These are phyloP conservation scores for Zoanthus solanderi DNA, from an alignment of 92 coral and sea anemone genomes.

Conservation along the genomic window DNA sequence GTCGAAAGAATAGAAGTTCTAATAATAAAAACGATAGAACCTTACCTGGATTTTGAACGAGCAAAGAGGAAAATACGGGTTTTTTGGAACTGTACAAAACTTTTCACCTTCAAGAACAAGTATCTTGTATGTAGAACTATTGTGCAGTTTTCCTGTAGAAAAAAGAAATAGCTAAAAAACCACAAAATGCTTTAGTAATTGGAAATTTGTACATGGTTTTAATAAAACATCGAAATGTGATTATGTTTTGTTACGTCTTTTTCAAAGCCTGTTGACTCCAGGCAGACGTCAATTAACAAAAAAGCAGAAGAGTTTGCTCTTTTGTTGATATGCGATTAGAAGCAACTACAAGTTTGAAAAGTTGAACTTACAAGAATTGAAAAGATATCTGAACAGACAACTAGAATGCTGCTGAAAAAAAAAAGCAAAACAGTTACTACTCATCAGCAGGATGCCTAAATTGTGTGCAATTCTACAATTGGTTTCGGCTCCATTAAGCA, in stretches of 20 bases:
- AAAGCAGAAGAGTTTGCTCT: not conserved
- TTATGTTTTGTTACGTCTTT: not conserved
- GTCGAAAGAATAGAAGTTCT: not conserved
- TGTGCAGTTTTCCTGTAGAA: not conserved
- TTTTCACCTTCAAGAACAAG: not conserved
- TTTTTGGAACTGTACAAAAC: slow-evolving; percentile 17
- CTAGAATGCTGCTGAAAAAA: too few species aligned
- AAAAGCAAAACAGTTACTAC: too few species aligned
- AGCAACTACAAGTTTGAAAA: too few species aligned
- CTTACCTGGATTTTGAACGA: slow-evolving; percentile 46
- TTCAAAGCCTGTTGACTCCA: not conserved
- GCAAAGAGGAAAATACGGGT: slow-evolving; percentile 39
- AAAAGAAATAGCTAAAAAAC: not conserved
- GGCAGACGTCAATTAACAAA: too few species aligned
- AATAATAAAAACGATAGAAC: not conserved
- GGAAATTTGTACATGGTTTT: not conserved
- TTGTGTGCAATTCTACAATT: too few species aligned
- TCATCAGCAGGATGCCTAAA: too few species aligned
- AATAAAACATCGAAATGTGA: not conserved
- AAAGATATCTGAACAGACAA: too few species aligned
- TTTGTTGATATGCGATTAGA: too few species aligned
- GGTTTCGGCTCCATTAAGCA: too few species aligned
- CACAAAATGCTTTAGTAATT: not conserved
- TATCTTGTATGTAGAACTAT: not conserved
- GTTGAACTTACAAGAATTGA: too few species aligned